These are phyloP conservation scores for Hippocampus mohnikei DNA, from an alignment of 2,113 vertebrate genomes.

Conservation along the genomic window DNA sequence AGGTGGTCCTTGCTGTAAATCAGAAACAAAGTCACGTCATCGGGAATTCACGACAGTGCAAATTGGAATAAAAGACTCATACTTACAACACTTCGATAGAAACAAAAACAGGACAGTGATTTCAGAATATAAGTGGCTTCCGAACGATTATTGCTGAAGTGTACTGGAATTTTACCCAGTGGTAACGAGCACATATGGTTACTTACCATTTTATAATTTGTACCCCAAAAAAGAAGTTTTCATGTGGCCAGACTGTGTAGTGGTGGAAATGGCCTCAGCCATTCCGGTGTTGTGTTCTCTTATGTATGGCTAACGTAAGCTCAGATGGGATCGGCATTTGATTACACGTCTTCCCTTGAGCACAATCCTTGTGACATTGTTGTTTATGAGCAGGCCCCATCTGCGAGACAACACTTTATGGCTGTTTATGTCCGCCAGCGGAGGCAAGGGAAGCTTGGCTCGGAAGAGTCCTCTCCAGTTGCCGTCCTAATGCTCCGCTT, in stretches of 20 bases:
- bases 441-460: slow-evolving; percentile 51
- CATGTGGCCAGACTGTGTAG: neutral
- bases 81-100: too few species aligned
- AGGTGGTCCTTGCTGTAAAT: too few species aligned
- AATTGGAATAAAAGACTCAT: too few species aligned
- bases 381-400: slow-evolving; percentile 65
- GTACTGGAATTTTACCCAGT: too few species aligned
- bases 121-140: too few species aligned
- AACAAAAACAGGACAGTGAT: too few species aligned
- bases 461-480: slow-evolving; percentile 49
- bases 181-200: neutral
- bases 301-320: slow-evolving; percentile 50
- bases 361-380: slow-evolving; percentile 55
- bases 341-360: slow-evolving; percentile 55
- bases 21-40: too few species aligned
- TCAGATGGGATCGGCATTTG: slow-evolving; percentile 45
- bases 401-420: slow-evolving; percentile 69
- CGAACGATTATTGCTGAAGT: too few species aligned
- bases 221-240: neutral
- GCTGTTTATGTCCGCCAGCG: slow-evolving; percentile 70
- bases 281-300: slow-evolving; percentile 6
- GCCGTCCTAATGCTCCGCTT: slow-evolving; percentile 67
- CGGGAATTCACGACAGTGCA: too few species aligned
- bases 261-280: neutral
- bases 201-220: neutral